Conservation (phyloP, 2,797 vertebrate genomes). For the Craterocephalus amniculus region DNA sequence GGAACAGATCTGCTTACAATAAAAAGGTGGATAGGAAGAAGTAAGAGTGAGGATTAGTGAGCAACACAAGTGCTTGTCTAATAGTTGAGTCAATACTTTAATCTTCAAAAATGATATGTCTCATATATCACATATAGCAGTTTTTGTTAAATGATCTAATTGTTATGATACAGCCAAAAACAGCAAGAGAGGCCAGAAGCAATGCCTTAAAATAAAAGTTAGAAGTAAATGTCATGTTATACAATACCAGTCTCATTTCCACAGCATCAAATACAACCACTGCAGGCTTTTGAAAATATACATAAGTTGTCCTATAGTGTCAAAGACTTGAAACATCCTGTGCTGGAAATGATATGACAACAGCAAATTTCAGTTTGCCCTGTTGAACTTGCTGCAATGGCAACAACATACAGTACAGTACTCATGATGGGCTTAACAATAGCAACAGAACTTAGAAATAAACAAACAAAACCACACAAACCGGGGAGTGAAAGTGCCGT, state of each 20-base stretch:
- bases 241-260: background rate
- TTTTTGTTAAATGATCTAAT: background rate
- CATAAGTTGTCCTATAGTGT: background rate
- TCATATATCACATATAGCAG: background rate
- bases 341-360: background rate
- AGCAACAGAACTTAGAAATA: background rate
- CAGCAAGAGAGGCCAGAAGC: background rate
- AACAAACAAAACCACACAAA: background rate
- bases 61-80: slow-evolving; percentile 26
- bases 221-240: background rate
- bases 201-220: background rate
- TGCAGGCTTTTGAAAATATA: background rate
- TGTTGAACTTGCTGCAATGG: background rate
- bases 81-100: slow-evolving; percentile 20
- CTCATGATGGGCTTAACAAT: background rate
- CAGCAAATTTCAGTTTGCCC: background rate
- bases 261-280: background rate
- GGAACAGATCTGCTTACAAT: slow-evolving; percentile 54
- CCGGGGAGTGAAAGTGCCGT: no score
- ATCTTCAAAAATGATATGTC: slow-evolving; percentile 22
- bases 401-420: no score
- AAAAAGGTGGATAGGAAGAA: slow-evolving; percentile 50
- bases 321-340: background rate
- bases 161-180: background rate
- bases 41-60: slow-evolving; percentile 34